These are phyloP conservation scores for Noctua comes DNA, from an alignment of 2,888 invertebrate species.

Conservation along the genomic window DNA sequence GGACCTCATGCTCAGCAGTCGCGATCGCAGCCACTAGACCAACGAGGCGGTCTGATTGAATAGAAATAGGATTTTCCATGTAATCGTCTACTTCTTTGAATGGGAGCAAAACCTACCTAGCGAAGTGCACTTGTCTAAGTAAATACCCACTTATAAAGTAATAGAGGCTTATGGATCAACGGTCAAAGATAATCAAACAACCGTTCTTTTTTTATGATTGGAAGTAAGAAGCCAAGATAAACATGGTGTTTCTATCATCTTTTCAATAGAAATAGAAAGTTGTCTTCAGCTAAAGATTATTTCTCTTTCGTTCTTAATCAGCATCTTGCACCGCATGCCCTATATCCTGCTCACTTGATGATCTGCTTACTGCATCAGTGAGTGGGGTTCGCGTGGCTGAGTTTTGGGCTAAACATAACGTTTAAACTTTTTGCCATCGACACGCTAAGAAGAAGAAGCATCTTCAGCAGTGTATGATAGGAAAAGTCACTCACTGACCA, in stretches of 20 bases:
- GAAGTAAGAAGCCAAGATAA: constrained; percentile 1
- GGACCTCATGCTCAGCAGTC: not conserved
- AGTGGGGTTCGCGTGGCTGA: no score
- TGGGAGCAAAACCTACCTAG: not conserved
- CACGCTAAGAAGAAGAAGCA: no score
- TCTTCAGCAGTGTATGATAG: not conserved
- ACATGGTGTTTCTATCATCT: constrained; percentile 1
- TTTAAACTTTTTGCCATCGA: no score
- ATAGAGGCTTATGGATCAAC: not conserved
- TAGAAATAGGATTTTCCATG: not conserved
- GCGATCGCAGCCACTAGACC: not conserved
- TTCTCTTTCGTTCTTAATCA: not conserved
- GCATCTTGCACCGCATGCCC: no score
- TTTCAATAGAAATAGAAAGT: constrained; percentile 35
- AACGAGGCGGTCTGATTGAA: not conserved
- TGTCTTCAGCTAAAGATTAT: not conserved
- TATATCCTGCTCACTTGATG: no score
- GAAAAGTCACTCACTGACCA: not conserved
- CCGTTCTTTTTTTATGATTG: constrained; percentile 6
- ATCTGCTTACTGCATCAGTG: no score
- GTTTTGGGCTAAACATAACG: no score
- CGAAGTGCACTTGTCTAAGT: not conserved
- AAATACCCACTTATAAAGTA: not conserved
- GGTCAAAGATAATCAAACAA: constrained; percentile 11
- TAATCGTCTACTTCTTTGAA: not conserved